Conservation (phyloP, 2,113 vertebrate species). For the Cisticola juncidis region DNA sequence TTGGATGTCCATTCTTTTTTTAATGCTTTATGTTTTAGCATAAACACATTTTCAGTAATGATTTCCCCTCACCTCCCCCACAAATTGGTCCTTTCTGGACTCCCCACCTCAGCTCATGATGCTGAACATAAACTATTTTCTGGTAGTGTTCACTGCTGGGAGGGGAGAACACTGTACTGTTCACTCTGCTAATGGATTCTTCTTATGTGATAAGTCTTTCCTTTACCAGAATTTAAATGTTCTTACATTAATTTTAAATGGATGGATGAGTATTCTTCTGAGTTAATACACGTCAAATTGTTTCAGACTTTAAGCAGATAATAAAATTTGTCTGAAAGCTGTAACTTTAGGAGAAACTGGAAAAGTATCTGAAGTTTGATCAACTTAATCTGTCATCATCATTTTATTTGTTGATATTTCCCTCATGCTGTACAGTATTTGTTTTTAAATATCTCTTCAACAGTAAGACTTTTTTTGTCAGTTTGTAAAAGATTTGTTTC, state of each 20-base stretch:
- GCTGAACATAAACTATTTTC: not conserved
- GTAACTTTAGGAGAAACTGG: not conserved
- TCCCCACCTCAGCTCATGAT: not conserved
- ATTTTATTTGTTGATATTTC: not conserved
- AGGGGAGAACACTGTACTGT: not conserved
- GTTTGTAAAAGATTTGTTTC: slow-evolving; percentile 36
- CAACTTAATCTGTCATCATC: not conserved
- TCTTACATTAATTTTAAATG: not conserved
- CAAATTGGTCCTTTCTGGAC: not conserved
- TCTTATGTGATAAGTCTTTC: not conserved
- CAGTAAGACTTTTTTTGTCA: not conserved
- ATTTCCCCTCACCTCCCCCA: not conserved
- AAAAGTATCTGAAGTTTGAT: not conserved
- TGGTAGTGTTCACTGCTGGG: not conserved
- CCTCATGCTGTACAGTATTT: not conserved
- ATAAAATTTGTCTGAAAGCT: not conserved
- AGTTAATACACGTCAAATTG: not conserved
- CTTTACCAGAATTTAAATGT: not conserved
- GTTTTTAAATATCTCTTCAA: not conserved
- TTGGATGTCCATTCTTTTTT: not conserved
- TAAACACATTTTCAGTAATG: not conserved
- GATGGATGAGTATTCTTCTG: not conserved
- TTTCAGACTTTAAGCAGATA: not conserved
- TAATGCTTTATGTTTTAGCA: not conserved
- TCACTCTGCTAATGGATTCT: not conserved